Conservation (phyloP, 2,888 invertebrate species). For the Dexiosoma caninum region DNA sequence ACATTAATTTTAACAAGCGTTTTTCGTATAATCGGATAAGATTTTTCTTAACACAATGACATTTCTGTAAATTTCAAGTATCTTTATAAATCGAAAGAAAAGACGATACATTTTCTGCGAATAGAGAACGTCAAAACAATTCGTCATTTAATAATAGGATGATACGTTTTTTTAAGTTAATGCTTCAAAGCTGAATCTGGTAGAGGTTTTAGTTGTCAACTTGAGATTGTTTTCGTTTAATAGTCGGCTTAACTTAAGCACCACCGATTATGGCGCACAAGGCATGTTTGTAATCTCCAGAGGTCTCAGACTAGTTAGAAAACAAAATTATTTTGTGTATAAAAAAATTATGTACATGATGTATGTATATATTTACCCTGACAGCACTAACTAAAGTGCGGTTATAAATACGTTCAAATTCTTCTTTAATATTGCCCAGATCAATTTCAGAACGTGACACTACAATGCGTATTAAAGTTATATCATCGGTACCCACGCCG, state of each 20-base stretch:
- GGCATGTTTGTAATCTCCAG: constrained; percentile 58
- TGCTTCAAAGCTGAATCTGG: no score
- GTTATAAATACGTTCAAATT: constrained; percentile 83
- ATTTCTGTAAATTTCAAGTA: no score
- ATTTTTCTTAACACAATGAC: no score
- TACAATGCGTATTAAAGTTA: constrained; percentile 83
- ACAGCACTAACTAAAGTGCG: constrained; percentile 83
- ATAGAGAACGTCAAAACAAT: no score
- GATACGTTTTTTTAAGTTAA: no score
- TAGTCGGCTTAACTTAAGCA: neutral
- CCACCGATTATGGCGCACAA: constrained; percentile 55
- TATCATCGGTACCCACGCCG: constrained; percentile 85
- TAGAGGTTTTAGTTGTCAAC: neutral
- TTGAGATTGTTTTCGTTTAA: neutral
- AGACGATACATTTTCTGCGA: no score
- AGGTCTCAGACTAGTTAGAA: constrained; percentile 49
- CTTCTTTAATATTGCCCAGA: constrained; percentile 82
- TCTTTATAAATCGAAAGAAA: no score
- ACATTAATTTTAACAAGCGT: no score
- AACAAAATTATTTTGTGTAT: no score
- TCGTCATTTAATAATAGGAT: no score
- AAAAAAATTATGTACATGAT: neutral
- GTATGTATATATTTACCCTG: constrained; percentile 79
- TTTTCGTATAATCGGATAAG: no score
- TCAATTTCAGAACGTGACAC: constrained; percentile 84